phyloP scores from a whole-genome alignment of 2,888 invertebrate species.

The Poecilobothrus nobilitatus region DNA sequence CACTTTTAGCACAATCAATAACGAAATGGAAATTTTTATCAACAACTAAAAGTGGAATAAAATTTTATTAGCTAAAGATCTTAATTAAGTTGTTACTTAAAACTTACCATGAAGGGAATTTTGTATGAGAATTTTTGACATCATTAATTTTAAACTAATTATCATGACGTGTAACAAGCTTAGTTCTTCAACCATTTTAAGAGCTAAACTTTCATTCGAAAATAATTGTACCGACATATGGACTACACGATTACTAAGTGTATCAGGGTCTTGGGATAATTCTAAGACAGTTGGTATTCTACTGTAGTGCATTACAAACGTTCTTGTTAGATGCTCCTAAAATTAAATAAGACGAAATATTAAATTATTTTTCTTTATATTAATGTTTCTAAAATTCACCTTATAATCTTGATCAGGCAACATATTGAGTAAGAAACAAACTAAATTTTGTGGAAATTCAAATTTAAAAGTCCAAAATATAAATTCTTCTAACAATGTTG shows the following conservation, averaged over 20 bases:
- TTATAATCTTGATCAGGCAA: conserved; percentile 92
- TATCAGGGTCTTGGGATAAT: conserved; percentile 77
- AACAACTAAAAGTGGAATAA: conserved; percentile 48
- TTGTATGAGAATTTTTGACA: conserved; percentile 80
- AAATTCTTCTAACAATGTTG: conserved; percentile 84
- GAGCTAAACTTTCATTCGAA: conserved; percentile 84
- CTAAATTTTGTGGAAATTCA: conserved; percentile 95
- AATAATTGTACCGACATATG: conserved; percentile 96
- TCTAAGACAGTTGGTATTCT: conserved; percentile 87
- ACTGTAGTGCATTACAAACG: conserved; percentile 94
- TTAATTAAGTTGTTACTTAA: neutral
- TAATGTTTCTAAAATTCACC: conserved; percentile 43
- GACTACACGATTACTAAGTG: conserved; percentile 88
- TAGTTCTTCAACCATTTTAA: conserved; percentile 83
- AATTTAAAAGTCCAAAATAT: conserved; percentile 97
- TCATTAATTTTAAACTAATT: conserved; percentile 82
- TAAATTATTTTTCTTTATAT: neutral
- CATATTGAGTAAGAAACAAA: conserved; percentile 89
- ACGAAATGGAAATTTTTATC: conserved; percentile 78
- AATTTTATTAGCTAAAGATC: neutral
- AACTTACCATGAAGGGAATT: conserved; percentile 72
- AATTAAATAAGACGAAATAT: conserved; percentile 23
- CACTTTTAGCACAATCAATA: conserved; percentile 82
- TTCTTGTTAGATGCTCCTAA: conserved; percentile 84
- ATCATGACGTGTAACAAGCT: conserved; percentile 90